Evolutionary conservation across 2,888 invertebrate species (phyloP).

Genomic region (Plebejus anna): DNA sequence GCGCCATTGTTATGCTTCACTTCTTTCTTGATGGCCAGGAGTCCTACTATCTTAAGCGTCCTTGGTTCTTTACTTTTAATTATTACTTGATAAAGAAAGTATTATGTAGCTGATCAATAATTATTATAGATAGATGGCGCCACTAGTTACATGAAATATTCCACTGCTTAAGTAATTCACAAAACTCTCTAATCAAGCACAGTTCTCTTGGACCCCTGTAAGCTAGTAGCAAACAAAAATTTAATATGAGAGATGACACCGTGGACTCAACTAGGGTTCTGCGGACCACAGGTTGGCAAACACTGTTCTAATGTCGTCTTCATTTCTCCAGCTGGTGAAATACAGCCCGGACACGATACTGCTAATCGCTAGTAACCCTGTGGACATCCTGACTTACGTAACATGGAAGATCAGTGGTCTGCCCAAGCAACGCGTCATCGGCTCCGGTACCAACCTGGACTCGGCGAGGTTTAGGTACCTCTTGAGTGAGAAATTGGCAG

Average conservation of each 20-base stretch:
- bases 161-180: too few species aligned
- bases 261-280: too few species aligned
- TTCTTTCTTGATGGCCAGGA: too few species aligned
- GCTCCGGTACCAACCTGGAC: constrained; percentile 96
- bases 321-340: constrained; percentile 80
- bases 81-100: too few species aligned
- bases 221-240: too few species aligned
- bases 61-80: too few species aligned
- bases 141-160: neutral
- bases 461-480: constrained; percentile 94
- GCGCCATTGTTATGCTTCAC: too few species aligned
- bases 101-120: too few species aligned
- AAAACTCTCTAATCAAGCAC: neutral
- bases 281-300: too few species aligned
- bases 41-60: too few species aligned
- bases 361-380: constrained; percentile 94
- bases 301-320: neutral
- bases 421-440: constrained; percentile 92
- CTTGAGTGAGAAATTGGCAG: constrained; percentile 88
- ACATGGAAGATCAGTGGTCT: constrained; percentile 97
- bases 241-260: too few species aligned
- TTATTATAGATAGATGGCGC: neutral
- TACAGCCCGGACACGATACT: constrained; percentile 93
- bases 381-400: constrained; percentile 95
- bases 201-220: too few species aligned